Evolutionary conservation across 2,113 vertebrate genomes (phyloP).

Genomic region (Hyaena hyaena): DNA sequence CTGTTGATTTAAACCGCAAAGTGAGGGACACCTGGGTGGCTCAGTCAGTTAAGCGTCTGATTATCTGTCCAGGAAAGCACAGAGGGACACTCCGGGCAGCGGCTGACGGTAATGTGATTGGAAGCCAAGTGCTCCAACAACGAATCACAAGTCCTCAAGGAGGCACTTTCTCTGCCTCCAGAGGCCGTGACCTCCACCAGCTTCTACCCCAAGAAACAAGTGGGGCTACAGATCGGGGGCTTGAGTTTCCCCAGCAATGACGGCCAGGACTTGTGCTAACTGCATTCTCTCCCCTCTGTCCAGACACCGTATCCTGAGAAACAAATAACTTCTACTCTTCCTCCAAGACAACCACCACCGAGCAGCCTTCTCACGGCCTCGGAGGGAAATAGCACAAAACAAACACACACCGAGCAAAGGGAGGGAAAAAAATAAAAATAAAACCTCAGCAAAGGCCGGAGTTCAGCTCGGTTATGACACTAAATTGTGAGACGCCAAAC

Average conservation of each 20-base stretch:
- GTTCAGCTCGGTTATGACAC: neutral
- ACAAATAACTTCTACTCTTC: neutral
- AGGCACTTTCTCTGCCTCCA: neutral
- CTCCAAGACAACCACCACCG: neutral
- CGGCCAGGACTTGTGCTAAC: neutral
- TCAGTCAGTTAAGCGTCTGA: too few species aligned
- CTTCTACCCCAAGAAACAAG: neutral
- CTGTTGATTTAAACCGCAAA: neutral
- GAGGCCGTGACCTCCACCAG: neutral
- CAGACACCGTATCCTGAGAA: neutral
- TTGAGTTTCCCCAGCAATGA: neutral
- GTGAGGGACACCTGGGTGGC: too few species aligned
- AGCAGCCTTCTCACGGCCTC: neutral
- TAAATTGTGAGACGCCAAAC: neutral
- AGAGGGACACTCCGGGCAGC: neutral
- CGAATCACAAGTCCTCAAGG: rapidly evolving
- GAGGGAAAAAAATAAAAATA: neutral
- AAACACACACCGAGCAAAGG: neutral
- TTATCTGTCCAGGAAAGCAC: rapidly evolving
- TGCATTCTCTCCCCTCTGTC: neutral
- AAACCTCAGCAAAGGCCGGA: rapidly evolving
- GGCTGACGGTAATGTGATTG: neutral
- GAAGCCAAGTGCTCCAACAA: neutral
- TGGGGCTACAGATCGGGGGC: neutral
- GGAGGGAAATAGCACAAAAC: neutral